Evolutionary conservation across 2,888 invertebrate species (phyloP).

Genomic region (Trilocha varians): DNA sequence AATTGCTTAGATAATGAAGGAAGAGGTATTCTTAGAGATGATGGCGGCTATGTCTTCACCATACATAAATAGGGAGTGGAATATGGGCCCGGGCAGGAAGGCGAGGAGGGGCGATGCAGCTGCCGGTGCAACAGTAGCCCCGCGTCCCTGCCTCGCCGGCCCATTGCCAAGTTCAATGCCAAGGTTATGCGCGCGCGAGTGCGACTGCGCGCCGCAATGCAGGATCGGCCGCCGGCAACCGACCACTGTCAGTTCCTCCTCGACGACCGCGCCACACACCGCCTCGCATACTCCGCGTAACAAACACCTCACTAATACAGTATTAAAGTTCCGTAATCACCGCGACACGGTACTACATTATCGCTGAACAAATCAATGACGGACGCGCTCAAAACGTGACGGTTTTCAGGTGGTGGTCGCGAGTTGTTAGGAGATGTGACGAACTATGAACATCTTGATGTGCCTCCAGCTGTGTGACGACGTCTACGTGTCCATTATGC

Average conservation of each 20-base stretch:
- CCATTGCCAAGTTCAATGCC: slow-evolving; percentile 86
- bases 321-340: slow-evolving; percentile 24
- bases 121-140: slow-evolving; percentile 57
- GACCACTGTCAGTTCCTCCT: slow-evolving; percentile 60
- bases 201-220: slow-evolving; percentile 79
- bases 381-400: slow-evolving; percentile 11
- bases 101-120: slow-evolving; percentile 61
- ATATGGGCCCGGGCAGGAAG: slow-evolving; percentile 31
- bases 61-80: slow-evolving; percentile 18
- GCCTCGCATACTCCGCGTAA: slow-evolving; percentile 35
- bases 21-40: slow-evolving; percentile 1
- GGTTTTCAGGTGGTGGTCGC: slow-evolving; percentile 27
- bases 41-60: slow-evolving; percentile 15
- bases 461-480: background rate
- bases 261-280: slow-evolving; percentile 52
- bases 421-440: slow-evolving; percentile 24
- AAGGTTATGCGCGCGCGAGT: slow-evolving; percentile 80
- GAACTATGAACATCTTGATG: slow-evolving; percentile 10
- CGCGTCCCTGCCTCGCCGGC: slow-evolving; percentile 43
- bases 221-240: slow-evolving; percentile 68
- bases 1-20: background rate
- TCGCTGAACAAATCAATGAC: slow-evolving; percentile 5
- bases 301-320: slow-evolving; percentile 34
- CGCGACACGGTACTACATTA: slow-evolving; percentile 10
- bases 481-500: background rate